phyloP scores from a whole-genome alignment of 64 coral and sea anemone genomes.

The Stichodactyla helianthus region DNA sequence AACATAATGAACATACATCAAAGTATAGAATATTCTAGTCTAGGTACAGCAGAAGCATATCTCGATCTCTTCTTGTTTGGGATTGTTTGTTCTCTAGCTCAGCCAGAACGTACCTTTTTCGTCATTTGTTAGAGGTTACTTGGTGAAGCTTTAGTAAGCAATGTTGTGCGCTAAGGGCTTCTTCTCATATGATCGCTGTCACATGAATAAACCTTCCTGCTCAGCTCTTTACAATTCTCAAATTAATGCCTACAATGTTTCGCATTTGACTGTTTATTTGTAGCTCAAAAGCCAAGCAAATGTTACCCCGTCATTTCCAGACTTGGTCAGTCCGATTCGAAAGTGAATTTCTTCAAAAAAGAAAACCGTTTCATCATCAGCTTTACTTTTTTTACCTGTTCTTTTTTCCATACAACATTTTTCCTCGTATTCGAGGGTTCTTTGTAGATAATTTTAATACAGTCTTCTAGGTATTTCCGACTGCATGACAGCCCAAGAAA shows the following conservation, averaged over 20 bases:
- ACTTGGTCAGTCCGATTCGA: constrained; percentile 12
- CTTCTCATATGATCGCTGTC: too few relatives aligned
- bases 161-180: too few relatives aligned
- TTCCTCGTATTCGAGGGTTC: constrained; percentile 41
- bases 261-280: background rate
- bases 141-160: too few relatives aligned
- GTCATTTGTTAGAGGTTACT: too few relatives aligned
- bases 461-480: constrained; percentile 31
- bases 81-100: too few relatives aligned
- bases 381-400: constrained; percentile 26
- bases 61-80: too few relatives aligned
- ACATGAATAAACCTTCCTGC: too few relatives aligned
- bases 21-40: too few relatives aligned
- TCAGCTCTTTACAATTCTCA: too few relatives aligned
- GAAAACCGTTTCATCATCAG: constrained; percentile 35
- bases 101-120: too few relatives aligned
- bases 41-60: too few relatives aligned
- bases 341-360: constrained; percentile 28
- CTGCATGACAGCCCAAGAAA: constrained; percentile 28
- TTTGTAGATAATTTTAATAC: constrained; percentile 36
- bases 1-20: too few relatives aligned
- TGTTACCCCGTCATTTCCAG: background rate
- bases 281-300: background rate
- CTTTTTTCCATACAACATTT: constrained; percentile 35
- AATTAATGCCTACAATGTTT: background rate